Base-by-base conservation (phyloP, 2,888 invertebrate genomes). In the Escarpia spicata region DNA sequence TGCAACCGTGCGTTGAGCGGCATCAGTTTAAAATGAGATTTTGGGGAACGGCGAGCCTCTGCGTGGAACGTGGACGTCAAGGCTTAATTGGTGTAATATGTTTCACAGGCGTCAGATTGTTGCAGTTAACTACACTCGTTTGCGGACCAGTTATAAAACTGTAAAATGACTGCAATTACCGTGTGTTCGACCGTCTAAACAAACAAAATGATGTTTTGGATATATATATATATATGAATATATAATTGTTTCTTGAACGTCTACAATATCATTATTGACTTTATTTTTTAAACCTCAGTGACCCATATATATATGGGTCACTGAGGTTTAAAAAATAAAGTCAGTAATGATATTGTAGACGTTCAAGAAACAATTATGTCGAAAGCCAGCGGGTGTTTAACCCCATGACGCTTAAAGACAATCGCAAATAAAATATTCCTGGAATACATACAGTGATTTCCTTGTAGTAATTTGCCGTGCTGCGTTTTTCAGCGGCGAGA, bases 401-500 rank as follows among this genome's bases (percentile, higher is more conserved):
- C 37, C 12, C 26, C 60, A 60, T 19, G 75, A 26, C 2, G 19
- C 19, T n/a, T 19, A 75, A 52, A 52, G 10, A 52, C 19, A 75
- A 75, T 75, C 75, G 26, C n/a, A 75, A 26, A 75, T 4, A 6
- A 26, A 75, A 75, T 75, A n/a, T 75, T 26, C 75, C 19, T 1
- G 4, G 75, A n/a, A 75, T 75, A 19, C 3, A 75, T 26, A 1
- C n/a, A n/a, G 19, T 75, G n/a, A 52, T n/a, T 26, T 75, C 6
- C 75, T 15, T 52, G 52, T 52, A 43, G 9, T 90, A 0, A 90
- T 6, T 90, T 31, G 1, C 12, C 90, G 10, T 90, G 43, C 19
- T 91, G 37, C 44, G 91, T 43, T 43, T 91, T 91, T 26, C 44
- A 91, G 91, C 91, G 91, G 44, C 15, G 91, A 37, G 44, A 91